Conservation (phyloP, 1,140 invertebrate species). For the Panulirus ornatus region DNA sequence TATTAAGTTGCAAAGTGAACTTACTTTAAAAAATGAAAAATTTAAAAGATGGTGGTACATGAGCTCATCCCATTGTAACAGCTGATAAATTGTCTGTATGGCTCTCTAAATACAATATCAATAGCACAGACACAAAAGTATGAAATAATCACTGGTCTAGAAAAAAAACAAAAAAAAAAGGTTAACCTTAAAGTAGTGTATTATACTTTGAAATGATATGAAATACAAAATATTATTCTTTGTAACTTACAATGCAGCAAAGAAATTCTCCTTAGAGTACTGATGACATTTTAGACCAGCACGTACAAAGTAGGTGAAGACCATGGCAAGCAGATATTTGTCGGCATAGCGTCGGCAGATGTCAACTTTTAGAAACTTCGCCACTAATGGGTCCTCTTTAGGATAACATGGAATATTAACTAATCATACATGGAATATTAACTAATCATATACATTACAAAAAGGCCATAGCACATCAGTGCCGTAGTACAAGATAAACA, state of each 20-base stretch:
- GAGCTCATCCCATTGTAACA: too few relatives aligned
- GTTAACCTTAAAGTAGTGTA: not conserved
- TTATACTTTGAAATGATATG: not conserved
- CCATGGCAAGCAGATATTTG: constrained; percentile 82
- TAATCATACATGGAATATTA: too few relatives aligned
- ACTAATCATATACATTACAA: too few relatives aligned
- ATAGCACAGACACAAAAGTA: not conserved
- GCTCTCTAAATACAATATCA: too few relatives aligned
- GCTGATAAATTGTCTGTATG: too few relatives aligned
- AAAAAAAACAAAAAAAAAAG: constrained; percentile 9
- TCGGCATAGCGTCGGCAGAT: constrained; percentile 78
- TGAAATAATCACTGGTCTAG: not conserved
- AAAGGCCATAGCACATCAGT: too few relatives aligned
- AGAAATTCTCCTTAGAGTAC: constrained; percentile 81
- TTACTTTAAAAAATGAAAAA: too few relatives aligned
- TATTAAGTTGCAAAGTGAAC: too few relatives aligned
- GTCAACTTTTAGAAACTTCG: constrained; percentile 78
- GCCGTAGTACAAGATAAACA: too few relatives aligned
- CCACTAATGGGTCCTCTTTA: constrained; percentile 59
- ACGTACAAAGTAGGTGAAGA: constrained; percentile 82
- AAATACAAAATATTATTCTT: not conserved
- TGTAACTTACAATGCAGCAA: constrained; percentile 81
- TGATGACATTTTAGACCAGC: constrained; percentile 79
- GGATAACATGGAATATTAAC: too few relatives aligned
- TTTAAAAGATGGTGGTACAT: too few relatives aligned